Conservation (phyloP, 2,113 vertebrate genomes). For the Tiliqua scincoides region DNA sequence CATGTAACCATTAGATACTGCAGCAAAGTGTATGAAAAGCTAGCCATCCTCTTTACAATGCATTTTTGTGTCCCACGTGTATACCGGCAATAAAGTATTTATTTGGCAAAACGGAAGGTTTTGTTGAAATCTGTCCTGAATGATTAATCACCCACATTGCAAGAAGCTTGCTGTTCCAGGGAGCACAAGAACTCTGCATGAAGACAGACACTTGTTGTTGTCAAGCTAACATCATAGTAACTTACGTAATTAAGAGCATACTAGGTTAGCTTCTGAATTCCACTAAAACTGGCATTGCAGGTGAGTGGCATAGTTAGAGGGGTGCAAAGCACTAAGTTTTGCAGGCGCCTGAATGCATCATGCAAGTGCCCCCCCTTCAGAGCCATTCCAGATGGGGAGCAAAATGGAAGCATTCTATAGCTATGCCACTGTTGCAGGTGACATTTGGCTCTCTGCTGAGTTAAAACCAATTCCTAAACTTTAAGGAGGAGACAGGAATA, state of each 20-base stretch:
- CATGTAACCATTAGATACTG: background rate
- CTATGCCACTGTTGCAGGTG: too few species aligned
- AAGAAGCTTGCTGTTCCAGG: slow-evolving; percentile 24
- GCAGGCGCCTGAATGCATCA: too few species aligned
- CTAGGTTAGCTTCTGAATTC: background rate
- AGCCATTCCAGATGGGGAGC: too few species aligned
- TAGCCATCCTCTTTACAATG: background rate
- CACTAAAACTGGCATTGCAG: background rate
- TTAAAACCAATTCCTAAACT: too few species aligned
- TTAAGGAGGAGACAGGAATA: too few species aligned
- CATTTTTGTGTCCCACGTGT: background rate
- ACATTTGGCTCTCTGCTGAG: too few species aligned
- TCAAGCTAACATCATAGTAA: background rate
- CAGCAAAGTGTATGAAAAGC: background rate
- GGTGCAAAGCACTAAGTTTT: too few species aligned
- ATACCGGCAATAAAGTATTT: slow-evolving; percentile 11
- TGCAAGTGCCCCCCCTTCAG: too few species aligned
- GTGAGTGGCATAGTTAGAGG: too few species aligned
- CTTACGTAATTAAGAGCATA: background rate
- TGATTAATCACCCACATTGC: background rate
- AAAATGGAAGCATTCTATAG: too few species aligned
- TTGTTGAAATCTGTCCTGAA: slow-evolving; percentile 12
- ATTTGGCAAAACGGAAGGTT: background rate
- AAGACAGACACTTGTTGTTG: background rate
- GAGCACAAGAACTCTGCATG: background rate